A percentile compares a stretch with the other conserved stretches of the same genome.
Evolutionary conservation across 2,888 invertebrate genomes (phyloP).

Genomic region (Antheraea assamensis): DNA sequence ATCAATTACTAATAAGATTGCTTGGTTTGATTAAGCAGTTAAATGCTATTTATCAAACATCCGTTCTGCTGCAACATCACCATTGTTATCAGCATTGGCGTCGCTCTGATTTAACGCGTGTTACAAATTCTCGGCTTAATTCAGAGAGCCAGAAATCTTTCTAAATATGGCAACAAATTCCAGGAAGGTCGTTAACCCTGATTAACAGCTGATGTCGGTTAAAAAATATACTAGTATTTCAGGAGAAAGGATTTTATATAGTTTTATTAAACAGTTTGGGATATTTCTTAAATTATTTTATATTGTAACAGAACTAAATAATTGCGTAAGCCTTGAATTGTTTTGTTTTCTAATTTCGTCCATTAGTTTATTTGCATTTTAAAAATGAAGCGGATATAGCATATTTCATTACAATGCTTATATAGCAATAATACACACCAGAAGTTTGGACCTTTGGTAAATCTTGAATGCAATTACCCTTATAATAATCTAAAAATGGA

Average conservation of each 20-base stretch:
- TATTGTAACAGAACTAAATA: neutral
- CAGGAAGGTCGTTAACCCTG: neutral
- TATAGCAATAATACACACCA: neutral
- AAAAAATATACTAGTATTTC: too few relatives aligned
- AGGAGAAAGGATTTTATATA: too few relatives aligned
- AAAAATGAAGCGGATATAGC: neutral
- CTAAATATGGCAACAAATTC: neutral
- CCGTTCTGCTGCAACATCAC: neutral
- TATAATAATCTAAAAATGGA: neutral
- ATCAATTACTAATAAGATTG: neutral
- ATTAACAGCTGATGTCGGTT: neutral
- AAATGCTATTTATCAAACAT: neutral
- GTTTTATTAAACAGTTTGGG: neutral
- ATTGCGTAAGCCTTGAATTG: neutral
- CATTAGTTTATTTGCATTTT: neutral
- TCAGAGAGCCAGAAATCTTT: neutral
- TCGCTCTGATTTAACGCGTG: neutral
- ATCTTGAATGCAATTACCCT: neutral
- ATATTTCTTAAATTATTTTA: neutral
- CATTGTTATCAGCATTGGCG: neutral
- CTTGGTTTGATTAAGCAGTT: neutral
- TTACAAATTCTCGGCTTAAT: slow-evolving; percentile 1
- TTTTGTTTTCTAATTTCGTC: neutral
- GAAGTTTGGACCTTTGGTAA: neutral
- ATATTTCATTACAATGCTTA: neutral